Base-by-base conservation (phyloP, 2,113 vertebrate species). In the Panthera leo region DNA sequence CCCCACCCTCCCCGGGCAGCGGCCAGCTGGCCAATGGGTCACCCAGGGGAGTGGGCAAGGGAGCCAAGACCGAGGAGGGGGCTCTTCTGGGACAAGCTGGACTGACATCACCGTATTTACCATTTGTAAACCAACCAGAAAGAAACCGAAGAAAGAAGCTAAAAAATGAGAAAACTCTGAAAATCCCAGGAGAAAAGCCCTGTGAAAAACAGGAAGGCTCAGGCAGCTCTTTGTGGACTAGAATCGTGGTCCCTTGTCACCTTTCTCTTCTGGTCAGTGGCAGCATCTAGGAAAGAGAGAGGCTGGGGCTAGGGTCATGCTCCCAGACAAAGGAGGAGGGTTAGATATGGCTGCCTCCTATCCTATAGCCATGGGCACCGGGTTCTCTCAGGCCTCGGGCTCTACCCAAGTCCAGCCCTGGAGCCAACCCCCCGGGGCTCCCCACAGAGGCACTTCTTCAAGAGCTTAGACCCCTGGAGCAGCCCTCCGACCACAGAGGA, bases 21-120 rank as follows among this genome's bases (percentile, higher is more conserved):
- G 96, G 97, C 97, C 51, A 98, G 96, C 97, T 94, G 95, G 95
- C 95, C 85, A 55, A 27, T 0, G 14, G 89, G 96, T 87, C 95
- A 85, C 94, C 48, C n/a, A 16, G 65, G 68, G 85, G 79, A 92
- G 51, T n/a, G 70, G 94, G 65, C 0, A 5, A 12, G 70, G 92
- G 95, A 94, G 23, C 84, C 85, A 4, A 0, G 51, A 0, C 0
- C 18, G 1, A 8, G 63, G 73, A 96, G 89, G 36, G 0, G 1
- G 89, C 61, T 97, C 97, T 98, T 87, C 82, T 93, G 7, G 18
- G 75, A 86, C 14, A 39, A 75, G 34, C 27, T 13, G 48, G 13
- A 27, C 21, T 92, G 70, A 67, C n/a, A 36, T 78, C 67, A 3
- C 65, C 67, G 8, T 7, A 6, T 1, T 3, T 76, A 48, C 11